phyloP scores from a whole-genome alignment of 1,140 invertebrate genomes.

The Platyscapa corneri region DNA sequence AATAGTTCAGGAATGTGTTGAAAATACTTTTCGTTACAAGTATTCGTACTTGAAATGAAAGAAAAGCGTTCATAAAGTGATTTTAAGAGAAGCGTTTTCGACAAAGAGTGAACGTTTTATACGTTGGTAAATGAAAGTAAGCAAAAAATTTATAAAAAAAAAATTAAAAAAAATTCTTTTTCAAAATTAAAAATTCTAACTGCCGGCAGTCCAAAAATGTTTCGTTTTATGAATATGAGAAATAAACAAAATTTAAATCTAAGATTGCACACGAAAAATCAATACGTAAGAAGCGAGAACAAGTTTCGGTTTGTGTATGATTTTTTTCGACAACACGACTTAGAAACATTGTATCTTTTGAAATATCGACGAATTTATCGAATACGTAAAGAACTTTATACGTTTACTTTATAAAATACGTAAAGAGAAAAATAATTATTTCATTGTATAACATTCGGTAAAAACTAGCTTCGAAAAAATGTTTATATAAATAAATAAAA shows the following conservation, averaged over 20 bases:
- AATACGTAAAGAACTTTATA: no score
- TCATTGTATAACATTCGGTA: slow-evolving; percentile 34
- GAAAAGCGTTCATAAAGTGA: slow-evolving; percentile 10
- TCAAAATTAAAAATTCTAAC: slow-evolving; percentile 43
- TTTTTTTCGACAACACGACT: slow-evolving; percentile 44
- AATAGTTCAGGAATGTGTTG: background rate
- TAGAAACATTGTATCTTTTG: slow-evolving; percentile 47
- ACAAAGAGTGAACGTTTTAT: background rate
- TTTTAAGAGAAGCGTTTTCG: background rate
- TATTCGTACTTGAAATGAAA: slow-evolving; percentile 35
- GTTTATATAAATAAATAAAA: slow-evolving; percentile 25
- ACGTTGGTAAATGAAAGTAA: slow-evolving; percentile 17
- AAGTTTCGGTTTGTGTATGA: slow-evolving; percentile 37
- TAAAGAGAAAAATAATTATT: slow-evolving; percentile 17
- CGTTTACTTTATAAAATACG: no score
- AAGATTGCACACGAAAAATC: slow-evolving; percentile 36
- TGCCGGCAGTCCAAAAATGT: slow-evolving; percentile 37
- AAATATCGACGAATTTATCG: slow-evolving; percentile 47
- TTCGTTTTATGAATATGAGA: slow-evolving; percentile 40
- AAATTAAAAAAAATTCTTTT: slow-evolving; percentile 38
- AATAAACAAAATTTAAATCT: slow-evolving; percentile 43
- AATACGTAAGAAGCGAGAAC: slow-evolving; percentile 5
- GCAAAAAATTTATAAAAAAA: slow-evolving; percentile 38
- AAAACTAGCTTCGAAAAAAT: slow-evolving; percentile 42
- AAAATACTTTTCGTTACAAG: slow-evolving; percentile 20